phyloP scores from a whole-genome alignment of 2,888 invertebrate species.

The Leptopilina drosophilae region DNA sequence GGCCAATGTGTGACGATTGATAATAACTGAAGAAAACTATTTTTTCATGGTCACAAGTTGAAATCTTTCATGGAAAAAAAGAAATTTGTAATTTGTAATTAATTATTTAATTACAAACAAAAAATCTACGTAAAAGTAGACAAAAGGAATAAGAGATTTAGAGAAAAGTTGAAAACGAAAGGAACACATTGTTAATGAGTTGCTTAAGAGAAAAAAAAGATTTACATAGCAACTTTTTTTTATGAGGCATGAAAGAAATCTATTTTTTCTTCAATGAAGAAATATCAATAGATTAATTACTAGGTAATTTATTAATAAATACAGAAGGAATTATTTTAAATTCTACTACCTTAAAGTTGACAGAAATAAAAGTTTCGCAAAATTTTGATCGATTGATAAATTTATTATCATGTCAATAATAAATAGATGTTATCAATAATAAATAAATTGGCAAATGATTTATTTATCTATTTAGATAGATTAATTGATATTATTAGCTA shows the following conservation, averaged over 20 bases:
- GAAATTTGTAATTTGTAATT: too few relatives aligned
- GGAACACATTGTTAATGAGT: neutral
- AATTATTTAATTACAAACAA: too few relatives aligned
- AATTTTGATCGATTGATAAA: too few relatives aligned
- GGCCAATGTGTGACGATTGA: constrained; percentile 64
- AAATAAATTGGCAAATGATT: too few relatives aligned
- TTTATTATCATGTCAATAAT: too few relatives aligned
- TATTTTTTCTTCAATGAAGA: constrained; percentile 25
- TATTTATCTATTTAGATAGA: too few relatives aligned
- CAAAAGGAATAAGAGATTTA: neutral
- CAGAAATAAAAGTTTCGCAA: too few relatives aligned
- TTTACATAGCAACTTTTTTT: too few relatives aligned
- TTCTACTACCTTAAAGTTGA: too few relatives aligned
- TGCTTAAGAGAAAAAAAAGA: neutral
- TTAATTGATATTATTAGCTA: too few relatives aligned
- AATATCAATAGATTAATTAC: neutral
- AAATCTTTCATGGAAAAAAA: neutral
- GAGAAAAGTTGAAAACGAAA: neutral
- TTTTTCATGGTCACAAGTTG: neutral
- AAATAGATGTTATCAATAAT: too few relatives aligned
- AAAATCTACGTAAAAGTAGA: neutral
- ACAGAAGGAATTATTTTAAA: too few relatives aligned
- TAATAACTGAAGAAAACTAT: neutral
- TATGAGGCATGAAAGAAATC: neutral
- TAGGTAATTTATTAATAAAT: neutral